Conservation (phyloP, 2,113 vertebrate genomes). For the Zootoca vivipara region DNA sequence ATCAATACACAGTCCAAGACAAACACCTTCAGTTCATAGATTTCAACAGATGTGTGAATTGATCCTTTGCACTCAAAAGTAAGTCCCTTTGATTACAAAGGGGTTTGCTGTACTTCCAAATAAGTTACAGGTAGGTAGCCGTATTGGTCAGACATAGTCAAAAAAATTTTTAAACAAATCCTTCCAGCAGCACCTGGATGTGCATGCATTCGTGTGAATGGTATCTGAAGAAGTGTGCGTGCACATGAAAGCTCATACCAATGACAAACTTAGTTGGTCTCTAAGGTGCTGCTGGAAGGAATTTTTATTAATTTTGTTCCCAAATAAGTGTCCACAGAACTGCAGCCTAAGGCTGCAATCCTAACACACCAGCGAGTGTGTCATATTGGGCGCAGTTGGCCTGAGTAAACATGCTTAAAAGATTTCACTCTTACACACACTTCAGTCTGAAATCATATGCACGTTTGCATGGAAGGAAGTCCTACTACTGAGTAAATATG, state of each 20-base stretch:
- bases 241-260: too few species aligned
- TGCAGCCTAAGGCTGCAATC: background rate
- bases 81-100: background rate
- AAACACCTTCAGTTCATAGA: background rate
- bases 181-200: too few species aligned
- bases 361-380: background rate
- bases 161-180: too few species aligned
- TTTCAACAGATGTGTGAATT: background rate
- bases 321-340: background rate
- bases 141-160: too few species aligned
- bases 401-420: background rate
- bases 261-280: too few species aligned
- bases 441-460: background rate
- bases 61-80: background rate
- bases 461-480: background rate
- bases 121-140: too few species aligned
- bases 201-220: too few species aligned
- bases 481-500: background rate
- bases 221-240: too few species aligned
- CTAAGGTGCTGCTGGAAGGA: too few species aligned
- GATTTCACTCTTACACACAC: background rate
- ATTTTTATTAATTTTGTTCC: too few species aligned
- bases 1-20: background rate
- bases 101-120: background rate
- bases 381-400: background rate